These are phyloP conservation scores for Phytoseiulus persimilis DNA, from an alignment of 2,888 invertebrate genomes.

Conservation along the genomic window DNA sequence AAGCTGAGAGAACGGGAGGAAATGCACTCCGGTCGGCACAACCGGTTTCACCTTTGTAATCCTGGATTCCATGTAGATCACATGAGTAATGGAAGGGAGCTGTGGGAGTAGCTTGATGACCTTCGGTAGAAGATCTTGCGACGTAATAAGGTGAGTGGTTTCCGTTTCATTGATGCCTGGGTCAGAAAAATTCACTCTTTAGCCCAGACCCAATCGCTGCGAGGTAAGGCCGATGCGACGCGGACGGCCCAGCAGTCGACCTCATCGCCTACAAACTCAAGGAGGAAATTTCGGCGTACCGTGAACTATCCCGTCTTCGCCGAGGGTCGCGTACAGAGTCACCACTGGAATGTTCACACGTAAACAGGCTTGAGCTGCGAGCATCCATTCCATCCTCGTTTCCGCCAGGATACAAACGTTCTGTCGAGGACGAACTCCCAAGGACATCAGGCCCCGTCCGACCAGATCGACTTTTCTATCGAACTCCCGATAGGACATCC, in stretches of 20 bases:
- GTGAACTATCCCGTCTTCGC: conserved; percentile 89
- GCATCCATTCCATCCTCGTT: conserved; percentile 94
- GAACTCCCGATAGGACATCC: conserved; percentile 72
- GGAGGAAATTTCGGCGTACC: conserved; percentile 52
- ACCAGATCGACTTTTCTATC: conserved; percentile 66
- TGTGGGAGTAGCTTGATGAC: conserved; percentile 60
- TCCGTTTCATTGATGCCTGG: conserved; percentile 84
- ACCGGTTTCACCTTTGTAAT: conserved; percentile 40
- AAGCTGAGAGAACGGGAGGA: conserved; percentile 55
- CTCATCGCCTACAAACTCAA: background rate
- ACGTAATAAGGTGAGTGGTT: conserved; percentile 82
- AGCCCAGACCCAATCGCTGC: background rate
- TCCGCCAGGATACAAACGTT: conserved; percentile 90
- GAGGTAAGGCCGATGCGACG: background rate
- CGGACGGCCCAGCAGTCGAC: background rate
- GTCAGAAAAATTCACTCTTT: conserved; percentile 24
- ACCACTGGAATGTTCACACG: conserved; percentile 86
- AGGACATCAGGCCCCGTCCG: conserved; percentile 70
- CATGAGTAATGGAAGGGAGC: conserved; percentile 64
- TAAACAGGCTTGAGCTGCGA: conserved; percentile 89
- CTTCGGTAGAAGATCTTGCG: conserved; percentile 81
- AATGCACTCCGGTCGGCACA: conserved; percentile 44
- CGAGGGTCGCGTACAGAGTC: conserved; percentile 93
- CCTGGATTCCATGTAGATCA: conserved; percentile 50
- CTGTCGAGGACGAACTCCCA: conserved; percentile 63